phyloP scores from a whole-genome alignment of 1,140 invertebrate genomes.

The Phthorimaea operculella region DNA sequence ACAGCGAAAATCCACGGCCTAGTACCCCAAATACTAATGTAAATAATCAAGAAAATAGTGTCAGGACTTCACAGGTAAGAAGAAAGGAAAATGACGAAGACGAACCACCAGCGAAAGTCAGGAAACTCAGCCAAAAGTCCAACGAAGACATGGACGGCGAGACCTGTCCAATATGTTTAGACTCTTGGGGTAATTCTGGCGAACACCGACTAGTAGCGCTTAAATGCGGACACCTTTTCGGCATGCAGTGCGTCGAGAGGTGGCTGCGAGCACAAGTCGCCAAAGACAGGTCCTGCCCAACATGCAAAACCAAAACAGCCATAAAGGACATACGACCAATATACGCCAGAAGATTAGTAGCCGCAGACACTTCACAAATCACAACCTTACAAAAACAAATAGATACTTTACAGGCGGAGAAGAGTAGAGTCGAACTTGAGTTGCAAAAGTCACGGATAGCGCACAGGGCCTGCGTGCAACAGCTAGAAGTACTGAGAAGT shows the following conservation, averaged over 20 bases:
- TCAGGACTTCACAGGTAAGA: conserved; percentile 4
- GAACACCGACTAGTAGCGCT: conserved; percentile 84
- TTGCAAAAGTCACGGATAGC: conserved; percentile 48
- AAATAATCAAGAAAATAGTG: conserved; percentile 24
- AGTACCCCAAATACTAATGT: not conserved
- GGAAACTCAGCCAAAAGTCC: conserved; percentile 30
- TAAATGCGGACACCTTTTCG: conserved; percentile 93
- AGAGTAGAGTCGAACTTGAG: conserved; percentile 43
- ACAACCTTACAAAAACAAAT: conserved; percentile 68
- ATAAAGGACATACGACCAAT: conserved; percentile 79
- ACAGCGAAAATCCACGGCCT: not conserved
- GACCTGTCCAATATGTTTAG: conserved; percentile 88
- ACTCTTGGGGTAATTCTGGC: conserved; percentile 87
- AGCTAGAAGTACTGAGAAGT: conserved; percentile 53
- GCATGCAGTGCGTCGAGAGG: conserved; percentile 81
- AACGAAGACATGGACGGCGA: conserved; percentile 72
- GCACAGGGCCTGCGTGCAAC: conserved; percentile 56
- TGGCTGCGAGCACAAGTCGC: conserved; percentile 74
- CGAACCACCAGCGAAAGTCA: conserved; percentile 48
- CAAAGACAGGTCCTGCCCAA: conserved; percentile 76
- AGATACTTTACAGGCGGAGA: conserved; percentile 45
- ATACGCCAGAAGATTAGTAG: conserved; percentile 65
- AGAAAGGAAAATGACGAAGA: conserved; percentile 12
- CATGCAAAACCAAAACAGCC: conserved; percentile 84
- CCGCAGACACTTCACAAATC: conserved; percentile 66